A percentile compares a stretch with the other conserved stretches of the same genome.
phyloP scores from a whole-genome alignment of 2,888 invertebrate species.

The Eremobia ochroleuca region DNA sequence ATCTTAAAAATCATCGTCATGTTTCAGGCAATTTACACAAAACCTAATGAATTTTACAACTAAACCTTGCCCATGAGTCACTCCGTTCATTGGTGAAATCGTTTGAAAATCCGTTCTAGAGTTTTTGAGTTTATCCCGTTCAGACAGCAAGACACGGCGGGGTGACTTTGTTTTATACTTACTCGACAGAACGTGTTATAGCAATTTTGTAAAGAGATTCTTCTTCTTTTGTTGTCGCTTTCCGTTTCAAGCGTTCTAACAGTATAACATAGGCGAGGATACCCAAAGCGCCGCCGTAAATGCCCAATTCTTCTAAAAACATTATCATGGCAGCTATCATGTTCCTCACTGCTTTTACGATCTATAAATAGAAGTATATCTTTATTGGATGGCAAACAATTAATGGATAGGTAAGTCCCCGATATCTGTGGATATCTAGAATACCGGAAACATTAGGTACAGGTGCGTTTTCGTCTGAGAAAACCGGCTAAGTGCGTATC shows the following conservation, averaged over 20 bases:
- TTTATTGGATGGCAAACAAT: background rate
- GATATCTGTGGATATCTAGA: background rate
- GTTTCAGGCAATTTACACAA: background rate
- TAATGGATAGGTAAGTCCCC: background rate
- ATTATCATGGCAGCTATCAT: conserved; percentile 86
- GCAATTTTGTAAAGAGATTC: conserved; percentile 74
- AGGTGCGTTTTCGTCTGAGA: too few relatives aligned
- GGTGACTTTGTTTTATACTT: conserved; percentile 49
- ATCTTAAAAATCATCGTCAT: background rate
- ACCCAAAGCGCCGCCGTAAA: conserved; percentile 92
- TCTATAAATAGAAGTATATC: conserved; percentile 73
- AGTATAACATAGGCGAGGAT: conserved; percentile 92
- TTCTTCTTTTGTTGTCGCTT: conserved; percentile 81
- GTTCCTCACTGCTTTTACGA: conserved; percentile 85
- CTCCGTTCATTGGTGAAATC: background rate
- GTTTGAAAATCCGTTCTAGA: background rate
- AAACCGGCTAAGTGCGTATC: background rate
- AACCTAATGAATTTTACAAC: background rate
- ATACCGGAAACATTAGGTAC: too few relatives aligned
- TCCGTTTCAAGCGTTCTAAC: conserved; percentile 91
- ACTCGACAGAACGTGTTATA: conserved; percentile 77
- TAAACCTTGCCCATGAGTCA: background rate
- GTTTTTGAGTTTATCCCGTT: background rate
- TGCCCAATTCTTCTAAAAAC: conserved; percentile 89
- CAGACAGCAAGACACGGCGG: background rate